phyloP scores from a whole-genome alignment of 2,113 vertebrate genomes.

The Amphiprion percula region DNA sequence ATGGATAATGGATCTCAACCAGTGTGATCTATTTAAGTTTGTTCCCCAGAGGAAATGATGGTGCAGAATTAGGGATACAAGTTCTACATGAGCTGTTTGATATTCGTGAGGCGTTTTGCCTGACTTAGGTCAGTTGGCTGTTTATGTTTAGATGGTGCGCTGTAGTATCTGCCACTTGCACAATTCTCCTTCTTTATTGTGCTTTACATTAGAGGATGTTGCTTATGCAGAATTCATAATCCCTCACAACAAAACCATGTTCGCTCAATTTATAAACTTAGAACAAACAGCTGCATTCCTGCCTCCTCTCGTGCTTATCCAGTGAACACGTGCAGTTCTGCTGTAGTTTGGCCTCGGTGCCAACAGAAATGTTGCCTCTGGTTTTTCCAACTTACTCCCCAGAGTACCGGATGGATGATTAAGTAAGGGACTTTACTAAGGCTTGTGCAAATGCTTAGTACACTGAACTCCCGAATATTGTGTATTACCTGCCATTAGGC shows the following conservation, averaged over 20 bases:
- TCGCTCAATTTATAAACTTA: slow-evolving; percentile 16
- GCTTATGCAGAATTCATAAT: slow-evolving; percentile 2
- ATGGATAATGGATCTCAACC: slow-evolving; percentile 80
- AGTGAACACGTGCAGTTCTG: slow-evolving; percentile 56
- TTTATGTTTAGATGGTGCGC: slow-evolving; percentile 7
- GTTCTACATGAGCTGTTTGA: slow-evolving; percentile 59
- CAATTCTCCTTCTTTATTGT: slow-evolving; percentile 18
- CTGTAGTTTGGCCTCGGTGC: slow-evolving; percentile 38
- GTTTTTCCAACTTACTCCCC: slow-evolving; percentile 70
- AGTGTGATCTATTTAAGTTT: slow-evolving; percentile 80
- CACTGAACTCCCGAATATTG: slow-evolving; percentile 78
- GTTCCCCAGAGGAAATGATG: slow-evolving; percentile 73
- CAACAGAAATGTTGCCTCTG: slow-evolving; percentile 60
- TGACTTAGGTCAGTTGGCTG: slow-evolving; percentile 48
- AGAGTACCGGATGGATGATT: slow-evolving; percentile 80
- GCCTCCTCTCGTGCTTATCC: slow-evolving; percentile 23
- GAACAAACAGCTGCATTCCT: slow-evolving; percentile 25
- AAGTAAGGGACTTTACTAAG: slow-evolving; percentile 79
- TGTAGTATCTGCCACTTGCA: slow-evolving; percentile 10
- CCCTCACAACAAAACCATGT: neutral
- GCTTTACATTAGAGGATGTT: slow-evolving; percentile 9
- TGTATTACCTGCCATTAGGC: slow-evolving; percentile 83
- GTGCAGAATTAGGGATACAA: slow-evolving; percentile 67
- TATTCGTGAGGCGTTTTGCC: slow-evolving; percentile 46
- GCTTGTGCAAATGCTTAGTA: slow-evolving; percentile 75